Percentiles rank a stretch among this genome's conserved stretches.
phyloP scores from a whole-genome alignment of 2,888 invertebrate genomes.

The Stramonita haemastoma region DNA sequence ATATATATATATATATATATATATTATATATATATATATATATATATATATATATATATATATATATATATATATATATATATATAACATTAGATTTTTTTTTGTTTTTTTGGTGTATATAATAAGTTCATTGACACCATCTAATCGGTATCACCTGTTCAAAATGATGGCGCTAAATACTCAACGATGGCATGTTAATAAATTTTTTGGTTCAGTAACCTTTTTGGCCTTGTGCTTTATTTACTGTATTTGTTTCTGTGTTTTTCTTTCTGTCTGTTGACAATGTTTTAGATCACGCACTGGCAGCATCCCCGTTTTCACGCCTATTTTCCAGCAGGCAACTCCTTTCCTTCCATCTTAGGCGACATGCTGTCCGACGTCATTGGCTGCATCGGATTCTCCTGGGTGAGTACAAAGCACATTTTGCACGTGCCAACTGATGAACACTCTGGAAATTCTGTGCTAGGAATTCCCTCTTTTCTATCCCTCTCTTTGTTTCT shows the following conservation, averaged over 20 bases:
- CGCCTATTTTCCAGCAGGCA: slow-evolving; percentile 99
- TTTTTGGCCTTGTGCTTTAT: neutral
- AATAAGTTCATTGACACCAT: too few species aligned
- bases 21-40: neutral
- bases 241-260: neutral
- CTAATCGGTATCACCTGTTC: too few species aligned
- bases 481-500: too few species aligned
- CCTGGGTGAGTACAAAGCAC: slow-evolving; percentile 86
- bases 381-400: slow-evolving; percentile 98
- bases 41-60: neutral
- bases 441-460: too few species aligned
- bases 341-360: slow-evolving; percentile 96
- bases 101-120: too few species aligned
- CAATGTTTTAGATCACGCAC: slow-evolving; percentile 83
- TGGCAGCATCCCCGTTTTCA: slow-evolving; percentile 99
- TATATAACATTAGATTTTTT: too few species aligned
- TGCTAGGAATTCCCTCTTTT: too few species aligned
- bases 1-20: neutral
- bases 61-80: neutral
- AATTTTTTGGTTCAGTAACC: neutral
- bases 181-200: neutral
- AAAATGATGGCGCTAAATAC: too few species aligned
- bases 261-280: neutral
- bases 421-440: neutral
- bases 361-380: slow-evolving; percentile 98